These are phyloP conservation scores for Chloroceryle amazona DNA, from an alignment of 2,797 vertebrate genomes.

Conservation along the genomic window DNA sequence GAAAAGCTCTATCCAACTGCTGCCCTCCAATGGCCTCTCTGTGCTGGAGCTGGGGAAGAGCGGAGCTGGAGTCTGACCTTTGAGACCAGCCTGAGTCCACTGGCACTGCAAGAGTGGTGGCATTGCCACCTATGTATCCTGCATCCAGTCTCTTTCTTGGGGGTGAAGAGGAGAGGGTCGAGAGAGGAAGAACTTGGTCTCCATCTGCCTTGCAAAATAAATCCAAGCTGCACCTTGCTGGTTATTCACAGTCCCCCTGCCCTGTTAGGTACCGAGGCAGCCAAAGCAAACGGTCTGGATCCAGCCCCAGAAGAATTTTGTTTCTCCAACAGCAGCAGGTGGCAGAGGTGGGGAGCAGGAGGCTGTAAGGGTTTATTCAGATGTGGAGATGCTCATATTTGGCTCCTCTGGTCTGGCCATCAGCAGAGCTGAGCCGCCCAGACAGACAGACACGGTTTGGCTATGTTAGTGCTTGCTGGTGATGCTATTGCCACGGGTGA, in stretches of 20 bases:
- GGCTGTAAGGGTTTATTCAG: not conserved
- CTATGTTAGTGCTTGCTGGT: not conserved
- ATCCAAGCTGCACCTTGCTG: not conserved
- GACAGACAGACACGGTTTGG: rapidly evolving
- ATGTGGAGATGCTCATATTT: not conserved
- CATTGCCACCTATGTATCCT: not conserved
- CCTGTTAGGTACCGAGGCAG: rapidly evolving
- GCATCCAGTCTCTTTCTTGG: not conserved
- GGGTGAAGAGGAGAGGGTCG: rapidly evolving
- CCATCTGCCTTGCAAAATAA: not conserved
- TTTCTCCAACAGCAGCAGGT: not conserved
- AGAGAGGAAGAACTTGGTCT: not conserved
- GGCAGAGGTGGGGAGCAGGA: not conserved
- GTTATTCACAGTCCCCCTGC: not conserved
- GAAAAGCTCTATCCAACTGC: not conserved
- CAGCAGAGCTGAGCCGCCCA: not conserved
- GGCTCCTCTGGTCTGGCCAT: not conserved
- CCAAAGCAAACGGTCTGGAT: rapidly evolving
- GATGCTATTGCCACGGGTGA: not conserved
- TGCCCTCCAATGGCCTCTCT: not conserved
- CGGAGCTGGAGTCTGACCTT: not conserved
- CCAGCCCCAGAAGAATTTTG: not conserved
- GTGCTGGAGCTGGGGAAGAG: not conserved
- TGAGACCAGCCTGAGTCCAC: not conserved
- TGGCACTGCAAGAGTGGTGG: not conserved